Evolutionary conservation across 2,888 invertebrate genomes (phyloP).

Genomic region (Rhodophaea formosa): DNA sequence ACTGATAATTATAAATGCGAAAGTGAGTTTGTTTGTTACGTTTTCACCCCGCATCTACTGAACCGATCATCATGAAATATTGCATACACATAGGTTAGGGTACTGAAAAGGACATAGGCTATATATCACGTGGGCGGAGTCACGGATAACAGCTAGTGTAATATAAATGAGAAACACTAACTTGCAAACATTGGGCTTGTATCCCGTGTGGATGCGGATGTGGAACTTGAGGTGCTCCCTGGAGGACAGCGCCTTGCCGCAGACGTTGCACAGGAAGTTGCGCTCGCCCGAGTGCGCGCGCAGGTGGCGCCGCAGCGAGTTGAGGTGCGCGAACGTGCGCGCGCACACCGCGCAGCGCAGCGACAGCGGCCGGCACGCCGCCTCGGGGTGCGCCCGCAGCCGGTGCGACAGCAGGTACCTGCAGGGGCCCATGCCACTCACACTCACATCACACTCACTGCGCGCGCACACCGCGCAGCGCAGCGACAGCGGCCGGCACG

Average conservation of each 20-base stretch:
- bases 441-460: too few relatives aligned
- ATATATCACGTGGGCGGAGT: too few relatives aligned
- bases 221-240: conserved; percentile 83
- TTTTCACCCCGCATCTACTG: too few relatives aligned
- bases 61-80: too few relatives aligned
- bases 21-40: too few relatives aligned
- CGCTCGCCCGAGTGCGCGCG: conserved; percentile 73
- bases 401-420: conserved; percentile 68
- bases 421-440: too few relatives aligned
- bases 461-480: too few relatives aligned
- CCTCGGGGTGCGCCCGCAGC: conserved; percentile 59
- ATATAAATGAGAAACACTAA: conserved; percentile 31
- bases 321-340: conserved; percentile 75
- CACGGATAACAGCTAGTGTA: too few relatives aligned
- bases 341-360: conserved; percentile 69
- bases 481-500: too few relatives aligned
- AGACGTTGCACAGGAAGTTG: conserved; percentile 81
- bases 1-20: too few relatives aligned
- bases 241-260: conserved; percentile 82
- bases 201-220: conserved; percentile 82
- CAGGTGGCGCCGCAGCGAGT: conserved; percentile 72
- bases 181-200: conserved; percentile 83
- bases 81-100: too few relatives aligned
- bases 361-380: conserved; percentile 53
- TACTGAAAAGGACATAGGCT: too few relatives aligned